phyloP scores from a whole-genome alignment of 2,888 invertebrate species.

The Mechanitis messenoides region DNA sequence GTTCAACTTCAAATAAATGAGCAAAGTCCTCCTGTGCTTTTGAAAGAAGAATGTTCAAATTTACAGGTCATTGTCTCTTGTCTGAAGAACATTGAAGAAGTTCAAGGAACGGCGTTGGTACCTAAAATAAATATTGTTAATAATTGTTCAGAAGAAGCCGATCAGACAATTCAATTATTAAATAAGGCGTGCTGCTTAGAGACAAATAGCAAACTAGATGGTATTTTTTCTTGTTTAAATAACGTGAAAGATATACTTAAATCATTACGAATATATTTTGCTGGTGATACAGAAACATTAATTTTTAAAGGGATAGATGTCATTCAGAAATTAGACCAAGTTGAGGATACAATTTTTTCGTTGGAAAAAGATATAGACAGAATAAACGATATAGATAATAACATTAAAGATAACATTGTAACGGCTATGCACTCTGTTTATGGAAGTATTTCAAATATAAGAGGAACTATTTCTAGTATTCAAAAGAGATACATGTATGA shows the following conservation, averaged over 20 bases:
- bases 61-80: conserved; percentile 55
- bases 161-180: conserved; percentile 56
- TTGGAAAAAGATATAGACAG: conserved; percentile 55
- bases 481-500: conserved; percentile 65
- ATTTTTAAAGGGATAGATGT: conserved; percentile 65
- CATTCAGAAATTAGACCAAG: conserved; percentile 54
- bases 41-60: conserved; percentile 65
- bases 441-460: conserved; percentile 71
- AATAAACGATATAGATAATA: conserved; percentile 37
- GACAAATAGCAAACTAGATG: conserved; percentile 33
- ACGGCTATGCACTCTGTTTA: conserved; percentile 71
- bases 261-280: conserved; percentile 45
- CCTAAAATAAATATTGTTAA: conserved; percentile 34
- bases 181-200: conserved; percentile 52
- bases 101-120: conserved; percentile 27
- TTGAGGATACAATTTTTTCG: conserved; percentile 63
- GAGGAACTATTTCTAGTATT: conserved; percentile 67
- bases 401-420: conserved; percentile 55
- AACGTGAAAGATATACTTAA: conserved; percentile 49
- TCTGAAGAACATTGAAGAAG: conserved; percentile 47
- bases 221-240: conserved; percentile 40
- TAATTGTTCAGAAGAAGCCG: conserved; percentile 48
- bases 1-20: conserved; percentile 67
- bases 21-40: conserved; percentile 55
- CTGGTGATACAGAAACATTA: conserved; percentile 47